Conservation (phyloP, 37 sponge, comb jelly and placozoan species). For the Spongilla lacustris region DNA sequence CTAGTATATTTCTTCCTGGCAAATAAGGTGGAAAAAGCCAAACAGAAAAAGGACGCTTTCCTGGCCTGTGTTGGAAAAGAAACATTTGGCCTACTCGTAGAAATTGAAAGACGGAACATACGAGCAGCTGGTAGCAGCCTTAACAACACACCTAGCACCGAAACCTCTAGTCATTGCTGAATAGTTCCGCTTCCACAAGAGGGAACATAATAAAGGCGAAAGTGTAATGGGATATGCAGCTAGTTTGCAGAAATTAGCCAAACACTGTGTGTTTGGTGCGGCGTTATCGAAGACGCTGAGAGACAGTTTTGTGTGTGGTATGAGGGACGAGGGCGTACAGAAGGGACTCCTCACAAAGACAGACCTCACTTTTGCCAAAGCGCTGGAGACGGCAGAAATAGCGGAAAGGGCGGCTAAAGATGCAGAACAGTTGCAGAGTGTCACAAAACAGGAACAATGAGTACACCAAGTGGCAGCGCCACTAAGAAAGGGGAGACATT, state of each 20-base stretch:
- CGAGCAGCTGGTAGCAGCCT: slow-evolving; percentile 14
- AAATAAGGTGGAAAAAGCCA: neutral
- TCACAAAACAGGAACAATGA: neutral
- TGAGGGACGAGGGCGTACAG: slow-evolving; percentile 24
- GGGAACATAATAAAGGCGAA: slow-evolving; percentile 25
- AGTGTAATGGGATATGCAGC: slow-evolving; percentile 25
- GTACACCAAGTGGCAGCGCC: neutral
- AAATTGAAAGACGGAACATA: slow-evolving; percentile 13
- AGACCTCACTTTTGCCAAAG: slow-evolving; percentile 1
- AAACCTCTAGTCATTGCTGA: slow-evolving; percentile 23
- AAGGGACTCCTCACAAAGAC: neutral
- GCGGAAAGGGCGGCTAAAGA: neutral
- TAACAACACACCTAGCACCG: slow-evolving; percentile 25
- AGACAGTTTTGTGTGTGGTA: slow-evolving; percentile 10
- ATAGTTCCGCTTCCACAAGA: slow-evolving; percentile 21
- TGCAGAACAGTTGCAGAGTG: neutral
- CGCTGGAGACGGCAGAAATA: neutral
- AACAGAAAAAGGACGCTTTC: slow-evolving; percentile 13
- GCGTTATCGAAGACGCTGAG: slow-evolving; percentile 16
- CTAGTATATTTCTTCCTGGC: slow-evolving; percentile 11
- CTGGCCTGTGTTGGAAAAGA: slow-evolving; percentile 22
- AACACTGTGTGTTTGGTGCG: slow-evolving; percentile 20
- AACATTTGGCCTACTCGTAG: slow-evolving; percentile 28
- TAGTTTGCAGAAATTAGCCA: slow-evolving; percentile 26
- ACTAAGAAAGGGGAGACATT: neutral